These are phyloP conservation scores for Leucozona laternaria DNA, from an alignment of 2,888 invertebrate species.

Conservation along the genomic window DNA sequence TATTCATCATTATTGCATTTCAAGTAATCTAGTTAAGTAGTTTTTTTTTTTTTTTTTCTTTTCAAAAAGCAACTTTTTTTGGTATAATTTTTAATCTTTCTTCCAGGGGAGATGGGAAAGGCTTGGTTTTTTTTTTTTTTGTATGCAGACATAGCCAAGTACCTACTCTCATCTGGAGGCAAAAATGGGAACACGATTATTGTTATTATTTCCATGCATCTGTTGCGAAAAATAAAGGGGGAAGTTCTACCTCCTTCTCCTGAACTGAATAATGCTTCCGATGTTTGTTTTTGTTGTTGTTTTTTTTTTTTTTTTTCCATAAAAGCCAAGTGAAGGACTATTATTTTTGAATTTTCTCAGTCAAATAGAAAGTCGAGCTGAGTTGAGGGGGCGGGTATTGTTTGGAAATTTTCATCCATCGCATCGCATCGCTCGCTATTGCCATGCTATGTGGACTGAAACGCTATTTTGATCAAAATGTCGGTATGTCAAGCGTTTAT, in stretches of 20 bases:
- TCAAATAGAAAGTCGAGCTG: conserved; percentile 21
- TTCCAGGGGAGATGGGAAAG: conserved; percentile 28
- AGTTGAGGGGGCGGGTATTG: conserved; percentile 2
- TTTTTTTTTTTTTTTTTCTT: not conserved
- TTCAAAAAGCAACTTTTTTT: conserved; percentile 12
- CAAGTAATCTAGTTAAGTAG: conserved; percentile 61
- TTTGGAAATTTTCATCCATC: conserved; percentile 35
- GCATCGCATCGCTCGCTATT: not conserved
- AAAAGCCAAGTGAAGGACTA: conserved; percentile 24
- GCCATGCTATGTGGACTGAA: not conserved
- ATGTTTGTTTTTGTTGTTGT: not conserved
- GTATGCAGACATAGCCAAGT: conserved; percentile 10
- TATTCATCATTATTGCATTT: conserved; percentile 67
- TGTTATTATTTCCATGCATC: conserved; percentile 38
- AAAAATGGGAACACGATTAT: conserved; percentile 43
- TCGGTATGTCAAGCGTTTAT: conserved; percentile 32
- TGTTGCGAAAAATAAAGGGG: conserved; percentile 31
- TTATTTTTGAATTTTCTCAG: conserved; percentile 44
- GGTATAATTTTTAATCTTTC: conserved; percentile 31
- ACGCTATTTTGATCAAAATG: conserved; percentile 36
- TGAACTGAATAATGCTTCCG: conserved; percentile 21
- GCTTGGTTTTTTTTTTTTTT: not conserved
- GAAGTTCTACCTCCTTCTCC: not conserved
- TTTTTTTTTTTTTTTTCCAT: not conserved
- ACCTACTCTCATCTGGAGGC: not conserved